Conservation (phyloP, 2,888 invertebrate species). For the Gastrophysa polygoni region DNA sequence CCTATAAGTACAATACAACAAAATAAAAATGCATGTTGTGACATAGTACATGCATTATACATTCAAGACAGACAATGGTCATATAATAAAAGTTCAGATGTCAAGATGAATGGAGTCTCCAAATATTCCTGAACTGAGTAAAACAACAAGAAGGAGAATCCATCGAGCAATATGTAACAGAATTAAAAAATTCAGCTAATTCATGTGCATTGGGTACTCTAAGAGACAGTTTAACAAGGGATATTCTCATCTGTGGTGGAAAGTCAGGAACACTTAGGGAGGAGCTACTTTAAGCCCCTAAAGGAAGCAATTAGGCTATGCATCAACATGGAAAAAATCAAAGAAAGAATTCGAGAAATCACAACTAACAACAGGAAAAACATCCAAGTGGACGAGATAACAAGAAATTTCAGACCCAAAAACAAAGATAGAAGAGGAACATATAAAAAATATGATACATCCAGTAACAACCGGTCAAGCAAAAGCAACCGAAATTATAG, state of each 20-base stretch:
- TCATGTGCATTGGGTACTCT: slow-evolving; percentile 23
- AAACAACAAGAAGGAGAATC: slow-evolving; percentile 22
- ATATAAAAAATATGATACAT: too few relatives aligned
- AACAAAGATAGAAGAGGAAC: neutral
- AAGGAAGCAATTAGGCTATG: slow-evolving; percentile 30
- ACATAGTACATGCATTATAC: too few relatives aligned
- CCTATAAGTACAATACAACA: too few relatives aligned
- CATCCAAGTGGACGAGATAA: neutral
- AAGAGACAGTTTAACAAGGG: slow-evolving; percentile 17
- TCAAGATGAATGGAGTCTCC: too few relatives aligned
- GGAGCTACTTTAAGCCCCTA: slow-evolving; percentile 28
- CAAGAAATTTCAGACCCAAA: too few relatives aligned
- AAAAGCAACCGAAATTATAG: too few relatives aligned
- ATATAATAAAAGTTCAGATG: too few relatives aligned
- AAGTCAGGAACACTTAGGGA: slow-evolving; percentile 21
- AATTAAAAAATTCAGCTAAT: slow-evolving; percentile 22
- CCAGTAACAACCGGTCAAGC: too few relatives aligned
- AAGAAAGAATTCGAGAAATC: slow-evolving; percentile 12
- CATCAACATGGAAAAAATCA: slow-evolving; percentile 24
- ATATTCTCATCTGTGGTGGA: slow-evolving; percentile 24
- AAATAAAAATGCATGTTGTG: too few relatives aligned
- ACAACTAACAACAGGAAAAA: neutral
- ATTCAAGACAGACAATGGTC: too few relatives aligned
- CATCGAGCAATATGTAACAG: slow-evolving; percentile 21
- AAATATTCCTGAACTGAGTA: too few relatives aligned